Evolutionary conservation across 1,140 invertebrate species (phyloP).

Genomic region (Nephotettix cincticeps): DNA sequence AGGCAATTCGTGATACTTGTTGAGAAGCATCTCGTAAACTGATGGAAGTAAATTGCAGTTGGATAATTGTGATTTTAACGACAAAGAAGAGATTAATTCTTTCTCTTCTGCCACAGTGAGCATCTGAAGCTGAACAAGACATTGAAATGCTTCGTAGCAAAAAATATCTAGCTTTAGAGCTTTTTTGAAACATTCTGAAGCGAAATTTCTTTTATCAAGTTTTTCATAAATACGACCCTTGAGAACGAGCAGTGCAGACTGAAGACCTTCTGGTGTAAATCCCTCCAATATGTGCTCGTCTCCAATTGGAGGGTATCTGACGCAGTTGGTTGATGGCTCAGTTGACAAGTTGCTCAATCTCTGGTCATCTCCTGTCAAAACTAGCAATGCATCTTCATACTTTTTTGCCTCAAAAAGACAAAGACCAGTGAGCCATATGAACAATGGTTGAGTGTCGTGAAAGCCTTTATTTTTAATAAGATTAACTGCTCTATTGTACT

Average conservation of each 20-base stretch:
- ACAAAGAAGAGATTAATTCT: too few relatives aligned
- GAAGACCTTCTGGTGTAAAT: conserved; percentile 47
- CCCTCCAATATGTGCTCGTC: background rate
- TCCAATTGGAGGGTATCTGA: too few relatives aligned
- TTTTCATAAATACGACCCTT: conserved; percentile 85
- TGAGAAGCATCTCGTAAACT: too few relatives aligned
- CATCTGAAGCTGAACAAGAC: conserved; percentile 88
- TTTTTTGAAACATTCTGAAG: conserved; percentile 80
- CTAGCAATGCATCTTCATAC: conserved; percentile 36
- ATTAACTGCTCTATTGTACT: conserved; percentile 85
- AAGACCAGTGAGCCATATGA: conserved; percentile 79
- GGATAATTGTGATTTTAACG: too few relatives aligned
- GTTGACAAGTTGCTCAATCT: too few relatives aligned
- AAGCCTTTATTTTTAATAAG: conserved; percentile 74
- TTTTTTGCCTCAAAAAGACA: conserved; percentile 72
- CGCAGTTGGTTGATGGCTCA: too few relatives aligned
- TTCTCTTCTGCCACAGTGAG: too few relatives aligned
- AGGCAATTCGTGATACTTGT: too few relatives aligned
- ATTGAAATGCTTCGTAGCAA: conserved; percentile 89
- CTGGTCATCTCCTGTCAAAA: conserved; percentile 27
- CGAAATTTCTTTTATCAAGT: conserved; percentile 84
- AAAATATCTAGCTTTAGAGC: conserved; percentile 83
- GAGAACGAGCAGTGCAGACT: conserved; percentile 77
- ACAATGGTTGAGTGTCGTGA: conserved; percentile 46
- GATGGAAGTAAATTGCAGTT: too few relatives aligned